A percentile compares a stretch with the other conserved stretches of the same genome.
These are phyloP conservation scores for Pseudochirops corinnae DNA, from an alignment of 2,797 vertebrate species.

Conservation along the genomic window DNA sequence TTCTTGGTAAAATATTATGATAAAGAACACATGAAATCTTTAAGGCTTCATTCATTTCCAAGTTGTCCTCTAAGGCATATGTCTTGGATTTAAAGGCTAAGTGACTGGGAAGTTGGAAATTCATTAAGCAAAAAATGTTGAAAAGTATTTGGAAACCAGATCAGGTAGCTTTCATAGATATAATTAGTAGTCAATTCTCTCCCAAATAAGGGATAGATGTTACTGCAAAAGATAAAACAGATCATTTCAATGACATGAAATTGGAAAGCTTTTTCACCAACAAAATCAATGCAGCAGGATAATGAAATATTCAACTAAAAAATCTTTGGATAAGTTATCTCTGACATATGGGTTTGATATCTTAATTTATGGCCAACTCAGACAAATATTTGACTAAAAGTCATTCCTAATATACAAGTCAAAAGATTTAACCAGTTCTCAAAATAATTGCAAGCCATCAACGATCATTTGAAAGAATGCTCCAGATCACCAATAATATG, in stretches of 20 bases:
- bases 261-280: background rate
- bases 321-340: background rate
- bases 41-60: conserved; percentile 39
- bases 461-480: background rate
- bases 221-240: background rate
- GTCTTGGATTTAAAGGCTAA: conserved; percentile 59
- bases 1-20: conserved; percentile 12
- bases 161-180: background rate
- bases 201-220: background rate
- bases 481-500: background rate
- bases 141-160: conserved; percentile 30
- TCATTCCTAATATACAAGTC: background rate
- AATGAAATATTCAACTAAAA: background rate
- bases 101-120: conserved; percentile 54
- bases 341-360: background rate
- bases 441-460: background rate
- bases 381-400: background rate
- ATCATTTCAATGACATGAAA: background rate
- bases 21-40: conserved; percentile 37
- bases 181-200: background rate
- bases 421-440: background rate
- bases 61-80: conserved; percentile 38
- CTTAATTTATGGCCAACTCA: background rate
- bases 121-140: conserved; percentile 65
- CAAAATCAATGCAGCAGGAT: conserved; percentile 17